These are phyloP conservation scores for Naja naja DNA, from an alignment of 2,113 vertebrate species.

Conservation along the genomic window DNA sequence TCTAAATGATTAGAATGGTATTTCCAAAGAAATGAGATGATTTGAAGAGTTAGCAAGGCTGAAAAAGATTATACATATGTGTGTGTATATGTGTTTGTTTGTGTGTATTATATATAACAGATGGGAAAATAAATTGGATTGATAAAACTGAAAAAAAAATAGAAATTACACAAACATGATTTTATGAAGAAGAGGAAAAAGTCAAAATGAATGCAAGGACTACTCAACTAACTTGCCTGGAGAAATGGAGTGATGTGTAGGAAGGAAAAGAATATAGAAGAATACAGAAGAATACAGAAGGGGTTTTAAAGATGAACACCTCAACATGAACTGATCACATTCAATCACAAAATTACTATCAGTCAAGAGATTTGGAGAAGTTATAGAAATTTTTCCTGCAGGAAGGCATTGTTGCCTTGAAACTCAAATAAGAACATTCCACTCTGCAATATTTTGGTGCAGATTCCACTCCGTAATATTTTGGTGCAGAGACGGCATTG, in stretches of 20 bases:
- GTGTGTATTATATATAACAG: not conserved
- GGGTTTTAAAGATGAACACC: not conserved
- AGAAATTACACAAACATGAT: not conserved
- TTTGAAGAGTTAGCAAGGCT: not conserved
- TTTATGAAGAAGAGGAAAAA: not conserved
- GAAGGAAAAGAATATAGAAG: not conserved
- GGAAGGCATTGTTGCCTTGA: not conserved
- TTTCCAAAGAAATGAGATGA: not conserved
- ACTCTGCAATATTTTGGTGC: not conserved
- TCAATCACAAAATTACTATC: not conserved
- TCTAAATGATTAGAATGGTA: not conserved
- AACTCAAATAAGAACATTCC: not conserved
- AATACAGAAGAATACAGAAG: not conserved
- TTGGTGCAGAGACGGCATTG: no score
- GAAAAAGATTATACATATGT: no score
- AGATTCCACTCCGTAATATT: no score
- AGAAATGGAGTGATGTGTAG: not conserved
- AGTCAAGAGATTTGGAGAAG: not conserved
- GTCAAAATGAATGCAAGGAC: not conserved
- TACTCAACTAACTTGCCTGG: not conserved
- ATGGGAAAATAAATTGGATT: not conserved
- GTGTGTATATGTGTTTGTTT: no score
- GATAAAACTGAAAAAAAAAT: not conserved
- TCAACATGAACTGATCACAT: not conserved
- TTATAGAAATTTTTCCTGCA: not conserved